Conservation (phyloP, 2,113 vertebrate species). For the Oryzias melastigma region DNA sequence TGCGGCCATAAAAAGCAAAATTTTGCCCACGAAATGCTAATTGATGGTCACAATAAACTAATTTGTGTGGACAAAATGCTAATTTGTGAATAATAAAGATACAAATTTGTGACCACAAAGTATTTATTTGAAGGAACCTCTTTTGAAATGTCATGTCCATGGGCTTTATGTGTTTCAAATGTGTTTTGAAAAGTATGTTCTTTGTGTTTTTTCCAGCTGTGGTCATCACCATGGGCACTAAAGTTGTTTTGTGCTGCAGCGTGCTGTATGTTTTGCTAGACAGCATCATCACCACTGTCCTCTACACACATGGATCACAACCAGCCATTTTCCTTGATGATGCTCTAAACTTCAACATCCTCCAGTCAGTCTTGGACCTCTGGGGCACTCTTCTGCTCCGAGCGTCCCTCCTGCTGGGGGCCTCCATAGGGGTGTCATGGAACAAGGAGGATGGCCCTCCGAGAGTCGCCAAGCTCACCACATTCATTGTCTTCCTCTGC, state of each 20-base stretch:
- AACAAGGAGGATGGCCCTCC: constrained; percentile 82
- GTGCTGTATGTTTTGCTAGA: constrained; percentile 79
- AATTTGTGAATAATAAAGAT: too few species aligned
- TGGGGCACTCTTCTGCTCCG: constrained; percentile 86
- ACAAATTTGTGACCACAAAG: too few species aligned
- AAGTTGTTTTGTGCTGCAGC: constrained; percentile 70
- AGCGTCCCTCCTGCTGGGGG: constrained; percentile 83
- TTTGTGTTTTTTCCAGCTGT: neutral
- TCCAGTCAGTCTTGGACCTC: constrained; percentile 83
- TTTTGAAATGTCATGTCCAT: too few species aligned
- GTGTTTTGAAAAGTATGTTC: neutral
- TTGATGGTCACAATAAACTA: too few species aligned
- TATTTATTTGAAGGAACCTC: too few species aligned
- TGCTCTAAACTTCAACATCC: constrained; percentile 81
- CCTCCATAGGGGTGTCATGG: constrained; percentile 82
- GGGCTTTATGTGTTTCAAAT: too few species aligned
- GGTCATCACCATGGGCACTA: constrained; percentile 75
- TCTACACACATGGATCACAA: constrained; percentile 79
- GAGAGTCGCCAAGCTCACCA: constrained; percentile 71
- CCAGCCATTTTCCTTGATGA: constrained; percentile 78
- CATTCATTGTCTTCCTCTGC: constrained; percentile 76
- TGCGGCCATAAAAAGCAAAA: too few species aligned
- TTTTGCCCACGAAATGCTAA: too few species aligned
- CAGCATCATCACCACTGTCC: constrained; percentile 79
- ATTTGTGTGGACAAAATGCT: too few species aligned